A percentile compares a stretch with the other conserved stretches of the same genome.
phyloP scores from a whole-genome alignment of 2,797 vertebrate species.

The Enteromius treurensis region DNA sequence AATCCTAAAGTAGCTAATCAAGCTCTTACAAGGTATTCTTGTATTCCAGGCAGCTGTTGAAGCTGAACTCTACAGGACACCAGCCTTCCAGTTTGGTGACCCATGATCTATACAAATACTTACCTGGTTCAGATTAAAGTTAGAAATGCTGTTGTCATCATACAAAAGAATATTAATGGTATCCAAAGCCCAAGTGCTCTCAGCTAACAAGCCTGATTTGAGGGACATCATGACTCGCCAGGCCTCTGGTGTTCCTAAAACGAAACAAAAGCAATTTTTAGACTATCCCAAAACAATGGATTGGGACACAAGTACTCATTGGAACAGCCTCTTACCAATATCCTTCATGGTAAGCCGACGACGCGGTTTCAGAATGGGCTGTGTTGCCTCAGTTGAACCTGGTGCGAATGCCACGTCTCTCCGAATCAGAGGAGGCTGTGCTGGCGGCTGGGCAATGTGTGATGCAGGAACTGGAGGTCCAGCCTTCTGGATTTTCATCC shows the following conservation, averaged over 20 bases:
- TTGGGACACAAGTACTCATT: background rate
- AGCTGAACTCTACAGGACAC: background rate
- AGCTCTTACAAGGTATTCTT: background rate
- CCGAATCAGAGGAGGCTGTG: slow-evolving; percentile 92
- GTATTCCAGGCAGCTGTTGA: background rate
- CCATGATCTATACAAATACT: slow-evolving; percentile 37
- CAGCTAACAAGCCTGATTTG: slow-evolving; percentile 95
- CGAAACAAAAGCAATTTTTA: slow-evolving; percentile 1
- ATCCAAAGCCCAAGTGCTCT: slow-evolving; percentile 99
- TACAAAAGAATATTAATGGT: slow-evolving; percentile 98
- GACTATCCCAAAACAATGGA: background rate
- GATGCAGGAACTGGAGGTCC: slow-evolving; percentile 94
- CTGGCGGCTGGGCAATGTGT: slow-evolving; percentile 88
- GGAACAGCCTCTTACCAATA: slow-evolving; percentile 82
- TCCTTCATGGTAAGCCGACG: slow-evolving; percentile 94
- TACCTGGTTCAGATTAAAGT: slow-evolving; percentile 96
- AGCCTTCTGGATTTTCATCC: slow-evolving; percentile 97
- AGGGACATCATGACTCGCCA: slow-evolving; percentile 99
- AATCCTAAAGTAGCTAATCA: background rate
- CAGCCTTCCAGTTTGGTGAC: background rate
- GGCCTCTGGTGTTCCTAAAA: slow-evolving; percentile 93
- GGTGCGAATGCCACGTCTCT: slow-evolving; percentile 95
- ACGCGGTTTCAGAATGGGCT: slow-evolving; percentile 92
- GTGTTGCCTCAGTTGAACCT: slow-evolving; percentile 92
- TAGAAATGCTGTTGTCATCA: slow-evolving; percentile 96